phyloP scores from a whole-genome alignment of 1,140 invertebrate species.

The Akabosia matsudoensis region DNA sequence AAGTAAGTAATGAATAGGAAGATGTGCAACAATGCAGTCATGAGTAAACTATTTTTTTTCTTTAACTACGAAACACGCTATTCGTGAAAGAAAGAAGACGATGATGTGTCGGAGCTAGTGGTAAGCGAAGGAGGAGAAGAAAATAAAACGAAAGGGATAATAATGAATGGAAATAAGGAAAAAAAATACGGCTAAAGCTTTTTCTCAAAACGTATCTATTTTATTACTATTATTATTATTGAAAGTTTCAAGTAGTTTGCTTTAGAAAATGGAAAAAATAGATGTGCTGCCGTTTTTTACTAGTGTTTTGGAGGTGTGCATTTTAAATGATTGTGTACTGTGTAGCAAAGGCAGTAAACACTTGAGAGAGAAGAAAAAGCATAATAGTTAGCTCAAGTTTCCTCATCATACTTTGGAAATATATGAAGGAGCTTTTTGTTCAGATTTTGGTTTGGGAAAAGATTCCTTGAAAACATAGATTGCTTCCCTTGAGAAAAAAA shows the following conservation, averaged over 20 bases:
- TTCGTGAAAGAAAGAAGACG: not conserved
- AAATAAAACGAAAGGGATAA: constrained; percentile 12
- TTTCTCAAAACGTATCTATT: not conserved
- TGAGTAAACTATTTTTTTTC: constrained; percentile 7
- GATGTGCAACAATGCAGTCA: not conserved
- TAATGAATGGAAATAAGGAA: constrained; percentile 23
- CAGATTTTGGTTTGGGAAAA: too few relatives aligned
- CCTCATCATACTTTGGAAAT: too few relatives aligned
- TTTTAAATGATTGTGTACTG: not conserved
- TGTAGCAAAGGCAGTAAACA: not conserved
- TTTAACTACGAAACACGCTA: not conserved
- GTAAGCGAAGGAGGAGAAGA: not conserved
- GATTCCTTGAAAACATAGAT: too few relatives aligned
- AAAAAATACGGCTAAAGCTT: not conserved
- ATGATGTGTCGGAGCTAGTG: not conserved
- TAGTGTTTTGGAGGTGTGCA: constrained; percentile 9
- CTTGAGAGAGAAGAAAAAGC: not conserved
- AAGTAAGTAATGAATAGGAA: constrained; percentile 10
- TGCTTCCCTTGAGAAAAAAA: constrained; percentile 17
- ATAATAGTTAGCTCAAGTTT: too few relatives aligned
- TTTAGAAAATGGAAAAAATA: constrained; percentile 6
- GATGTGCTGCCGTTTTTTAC: not conserved
- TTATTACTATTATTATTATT: not conserved
- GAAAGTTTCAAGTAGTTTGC: not conserved
- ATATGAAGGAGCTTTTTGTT: too few relatives aligned